A percentile compares a stretch with the other conserved stretches of the same genome.
These are phyloP conservation scores for Grus americana DNA, from an alignment of 2,113 vertebrate genomes.

Conservation along the genomic window DNA sequence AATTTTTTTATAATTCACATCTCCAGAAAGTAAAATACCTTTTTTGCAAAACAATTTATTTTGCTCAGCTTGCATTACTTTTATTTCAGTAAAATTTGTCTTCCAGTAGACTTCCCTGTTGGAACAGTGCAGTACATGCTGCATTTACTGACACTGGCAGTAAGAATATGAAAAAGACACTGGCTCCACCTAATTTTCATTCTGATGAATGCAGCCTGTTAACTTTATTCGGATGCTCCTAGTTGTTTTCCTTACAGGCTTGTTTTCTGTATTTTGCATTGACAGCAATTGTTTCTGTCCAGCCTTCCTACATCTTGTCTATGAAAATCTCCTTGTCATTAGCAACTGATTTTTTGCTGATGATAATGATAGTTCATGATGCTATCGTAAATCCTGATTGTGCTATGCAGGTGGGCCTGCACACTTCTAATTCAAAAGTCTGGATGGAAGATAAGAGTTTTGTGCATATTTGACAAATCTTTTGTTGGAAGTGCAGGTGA, in stretches of 20 bases:
- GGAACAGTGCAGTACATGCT: background rate
- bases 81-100: background rate
- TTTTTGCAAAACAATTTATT: background rate
- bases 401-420: background rate
- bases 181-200: conserved; percentile 60
- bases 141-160: background rate
- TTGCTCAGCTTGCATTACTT: no score
- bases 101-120: background rate
- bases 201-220: background rate
- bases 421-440: background rate
- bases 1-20: background rate
- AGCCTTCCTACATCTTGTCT: background rate
- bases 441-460: background rate
- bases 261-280: background rate
- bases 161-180: background rate
- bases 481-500: background rate
- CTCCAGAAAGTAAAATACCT: background rate
- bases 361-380: background rate
- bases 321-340: background rate
- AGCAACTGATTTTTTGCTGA: background rate
- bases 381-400: background rate
- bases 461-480: background rate
- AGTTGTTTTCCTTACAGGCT: background rate
- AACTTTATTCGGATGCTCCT: background rate
- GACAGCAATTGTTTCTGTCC: background rate